phyloP scores from a whole-genome alignment of 2,888 invertebrate species.

The Phytoseiulus persimilis region DNA sequence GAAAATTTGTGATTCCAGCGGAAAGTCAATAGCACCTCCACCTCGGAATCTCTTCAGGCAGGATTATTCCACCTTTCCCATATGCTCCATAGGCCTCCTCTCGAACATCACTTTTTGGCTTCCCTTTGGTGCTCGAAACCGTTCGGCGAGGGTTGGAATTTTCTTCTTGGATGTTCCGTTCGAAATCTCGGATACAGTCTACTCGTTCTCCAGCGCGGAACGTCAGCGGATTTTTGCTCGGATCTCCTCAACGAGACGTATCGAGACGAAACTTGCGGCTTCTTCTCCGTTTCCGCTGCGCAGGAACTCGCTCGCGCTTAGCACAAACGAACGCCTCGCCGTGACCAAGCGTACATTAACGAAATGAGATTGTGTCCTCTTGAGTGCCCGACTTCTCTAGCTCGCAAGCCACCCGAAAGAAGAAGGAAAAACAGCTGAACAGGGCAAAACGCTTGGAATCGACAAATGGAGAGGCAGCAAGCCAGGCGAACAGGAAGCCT shows the following conservation, averaged over 20 bases:
- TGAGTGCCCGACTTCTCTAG: background rate
- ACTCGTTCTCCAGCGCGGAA: background rate
- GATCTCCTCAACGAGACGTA: background rate
- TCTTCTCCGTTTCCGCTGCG: background rate
- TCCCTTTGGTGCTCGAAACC: too few species aligned
- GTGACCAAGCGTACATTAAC: constrained; percentile 5
- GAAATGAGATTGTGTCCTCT: background rate
- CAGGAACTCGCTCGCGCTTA: background rate
- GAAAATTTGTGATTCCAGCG: too few species aligned
- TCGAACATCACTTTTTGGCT: too few species aligned
- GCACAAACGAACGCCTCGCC: background rate
- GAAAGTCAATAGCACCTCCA: too few species aligned
- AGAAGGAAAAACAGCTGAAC: background rate
- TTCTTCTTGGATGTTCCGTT: too few species aligned
- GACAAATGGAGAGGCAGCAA: background rate
- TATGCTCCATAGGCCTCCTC: too few species aligned
- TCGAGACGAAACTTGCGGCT: background rate
- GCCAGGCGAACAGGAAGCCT: background rate
- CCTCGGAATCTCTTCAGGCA: too few species aligned
- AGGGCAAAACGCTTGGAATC: background rate
- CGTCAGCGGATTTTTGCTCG: background rate
- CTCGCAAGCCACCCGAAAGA: background rate
- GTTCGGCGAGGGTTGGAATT: too few species aligned
- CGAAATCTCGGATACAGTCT: too few species aligned
- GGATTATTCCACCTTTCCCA: too few species aligned